Evolutionary conservation across 2,113 vertebrate species (phyloP).

Genomic region (Lepus timidus): DNA sequence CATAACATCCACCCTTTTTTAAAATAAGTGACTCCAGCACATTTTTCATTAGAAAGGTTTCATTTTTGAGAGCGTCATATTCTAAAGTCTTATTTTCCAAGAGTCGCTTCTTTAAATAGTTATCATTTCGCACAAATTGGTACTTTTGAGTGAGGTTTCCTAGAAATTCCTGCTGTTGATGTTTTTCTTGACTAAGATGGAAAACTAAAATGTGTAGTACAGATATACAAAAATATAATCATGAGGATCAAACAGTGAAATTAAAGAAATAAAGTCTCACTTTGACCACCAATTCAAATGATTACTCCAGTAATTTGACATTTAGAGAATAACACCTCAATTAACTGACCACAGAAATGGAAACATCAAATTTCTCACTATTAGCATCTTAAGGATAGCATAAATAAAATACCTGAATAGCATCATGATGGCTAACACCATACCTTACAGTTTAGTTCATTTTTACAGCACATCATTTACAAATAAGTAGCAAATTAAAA

Average conservation of each 20-base stretch:
- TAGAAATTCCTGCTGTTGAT: constrained; percentile 22
- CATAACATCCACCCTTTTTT: neutral
- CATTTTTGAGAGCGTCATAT: neutral
- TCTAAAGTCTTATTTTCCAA: neutral
- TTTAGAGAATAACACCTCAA: constrained; percentile 70
- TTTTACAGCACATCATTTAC: neutral
- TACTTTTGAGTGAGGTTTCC: neutral
- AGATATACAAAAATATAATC: neutral
- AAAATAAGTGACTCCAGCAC: rapidly evolving
- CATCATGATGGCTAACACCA: neutral
- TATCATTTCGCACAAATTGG: neutral
- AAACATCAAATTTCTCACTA: constrained; percentile 1
- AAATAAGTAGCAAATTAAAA: neutral
- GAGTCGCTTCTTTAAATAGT: neutral
- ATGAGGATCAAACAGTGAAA: neutral
- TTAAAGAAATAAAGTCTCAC: neutral
- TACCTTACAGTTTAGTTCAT: neutral
- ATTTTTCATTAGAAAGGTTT: neutral
- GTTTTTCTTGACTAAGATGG: constrained; percentile 58
- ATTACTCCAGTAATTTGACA: constrained; percentile 44
- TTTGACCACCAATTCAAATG: neutral
- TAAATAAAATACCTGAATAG: constrained; percentile 20
- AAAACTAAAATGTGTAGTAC: constrained; percentile 65
- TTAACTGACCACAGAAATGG: neutral
- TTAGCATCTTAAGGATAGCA: neutral